Conservation (phyloP, 2,113 vertebrate genomes). For the Nibea albiflora region DNA sequence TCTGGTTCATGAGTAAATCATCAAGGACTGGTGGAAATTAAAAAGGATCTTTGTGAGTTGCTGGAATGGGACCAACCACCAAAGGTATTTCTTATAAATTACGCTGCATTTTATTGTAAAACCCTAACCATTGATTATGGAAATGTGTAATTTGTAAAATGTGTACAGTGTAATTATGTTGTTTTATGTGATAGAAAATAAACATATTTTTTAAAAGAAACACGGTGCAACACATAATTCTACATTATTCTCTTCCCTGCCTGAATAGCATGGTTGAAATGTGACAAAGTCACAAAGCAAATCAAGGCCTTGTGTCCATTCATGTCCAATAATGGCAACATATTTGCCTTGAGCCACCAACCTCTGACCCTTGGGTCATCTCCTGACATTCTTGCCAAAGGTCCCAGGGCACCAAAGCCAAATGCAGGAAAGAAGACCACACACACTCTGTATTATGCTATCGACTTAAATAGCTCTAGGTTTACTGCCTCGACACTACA, state of each 20-base stretch:
- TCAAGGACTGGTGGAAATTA: slow-evolving; percentile 17
- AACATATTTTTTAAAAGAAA: slow-evolving; percentile 85
- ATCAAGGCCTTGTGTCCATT: slow-evolving; percentile 17
- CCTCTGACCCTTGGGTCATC: slow-evolving; percentile 57
- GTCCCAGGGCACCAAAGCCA: slow-evolving; percentile 21
- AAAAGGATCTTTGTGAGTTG: slow-evolving; percentile 45
- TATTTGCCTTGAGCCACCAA: slow-evolving; percentile 49
- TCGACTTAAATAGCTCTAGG: slow-evolving; percentile 30
- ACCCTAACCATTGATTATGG: slow-evolving; percentile 50
- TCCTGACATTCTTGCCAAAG: slow-evolving; percentile 50
- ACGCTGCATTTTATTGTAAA: slow-evolving; percentile 66
- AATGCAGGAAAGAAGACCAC: slow-evolving; percentile 66
- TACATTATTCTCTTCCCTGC: background rate
- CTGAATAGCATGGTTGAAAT: background rate
- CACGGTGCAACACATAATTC: background rate
- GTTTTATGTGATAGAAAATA: slow-evolving; percentile 81
- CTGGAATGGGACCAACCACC: slow-evolving; percentile 58
- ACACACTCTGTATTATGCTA: slow-evolving; percentile 40
- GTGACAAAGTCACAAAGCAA: slow-evolving; percentile 6
- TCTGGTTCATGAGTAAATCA: slow-evolving; percentile 32
- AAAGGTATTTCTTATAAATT: slow-evolving; percentile 51
- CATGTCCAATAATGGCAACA: slow-evolving; percentile 29
- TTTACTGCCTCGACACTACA: slow-evolving; percentile 57
- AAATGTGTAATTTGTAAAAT: slow-evolving; percentile 83
- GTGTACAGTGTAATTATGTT: slow-evolving; percentile 83